Percentiles rank a stretch among this genome's conserved stretches.
phyloP scores from a whole-genome alignment of 2,797 vertebrate species.

The Cephalopachus bancanus region DNA sequence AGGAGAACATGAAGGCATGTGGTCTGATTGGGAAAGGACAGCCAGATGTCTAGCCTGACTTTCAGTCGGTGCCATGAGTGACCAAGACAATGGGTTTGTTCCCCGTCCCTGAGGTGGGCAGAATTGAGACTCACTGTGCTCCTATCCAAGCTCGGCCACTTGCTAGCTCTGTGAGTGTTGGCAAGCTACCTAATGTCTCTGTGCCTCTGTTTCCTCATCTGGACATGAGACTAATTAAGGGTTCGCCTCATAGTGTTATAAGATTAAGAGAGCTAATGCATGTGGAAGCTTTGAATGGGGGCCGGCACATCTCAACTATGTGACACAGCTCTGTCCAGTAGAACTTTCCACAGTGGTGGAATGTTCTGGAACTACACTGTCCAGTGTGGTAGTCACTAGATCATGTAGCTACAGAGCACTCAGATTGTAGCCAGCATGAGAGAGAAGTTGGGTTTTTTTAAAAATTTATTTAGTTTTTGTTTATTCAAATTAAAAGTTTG shows the following conservation, averaged over 20 bases:
- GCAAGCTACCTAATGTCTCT: no score
- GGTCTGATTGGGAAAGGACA: accelerated
- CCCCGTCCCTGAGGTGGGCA: background rate
- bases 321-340: background rate
- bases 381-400: background rate
- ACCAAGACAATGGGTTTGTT: background rate
- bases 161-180: background rate
- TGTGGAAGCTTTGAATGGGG: no score
- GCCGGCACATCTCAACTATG: no score
- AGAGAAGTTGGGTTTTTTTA: accelerated
- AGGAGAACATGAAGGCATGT: background rate
- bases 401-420: accelerated
- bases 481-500: background rate
- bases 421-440: accelerated
- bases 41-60: background rate
- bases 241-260: background rate
- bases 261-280: no score
- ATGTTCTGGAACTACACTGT: background rate
- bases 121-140: background rate
- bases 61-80: accelerated
- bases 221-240: no score
- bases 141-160: background rate
- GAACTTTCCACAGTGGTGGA: background rate
- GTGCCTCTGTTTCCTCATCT: background rate
- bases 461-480: background rate